Evolutionary conservation across 2,888 invertebrate species (phyloP), one percentile per base, ranked within the genome.

Genomic region (Zhuqinia jingwanae): DNA sequence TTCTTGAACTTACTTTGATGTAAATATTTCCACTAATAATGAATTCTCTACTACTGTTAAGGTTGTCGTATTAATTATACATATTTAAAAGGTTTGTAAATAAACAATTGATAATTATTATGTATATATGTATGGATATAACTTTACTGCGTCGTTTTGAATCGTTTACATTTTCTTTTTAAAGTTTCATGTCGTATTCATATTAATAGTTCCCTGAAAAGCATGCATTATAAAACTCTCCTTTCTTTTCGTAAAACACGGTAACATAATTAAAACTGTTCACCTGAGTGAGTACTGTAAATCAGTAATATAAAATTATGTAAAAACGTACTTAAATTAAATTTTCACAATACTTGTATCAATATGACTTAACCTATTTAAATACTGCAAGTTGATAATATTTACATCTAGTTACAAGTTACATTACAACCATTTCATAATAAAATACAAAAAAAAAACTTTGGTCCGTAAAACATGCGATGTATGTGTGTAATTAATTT

Each of bases 361-460:
- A 58, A 73, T 47, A 73, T 45, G 30, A 78, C 17, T 22, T 68
- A 80, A 20, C 50, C 68, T 80, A 68, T 8, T 63, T 78, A 76
- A 81, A 87, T 81, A 77, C 81, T 87, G 81, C 76, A 58, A 60
- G 45, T 78, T 77, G 17, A 50, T 65, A 85, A 30, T 87, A 87
- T 87, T 22, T 83, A 87, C 87, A 87, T 25, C 82, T 88, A 88
- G 78, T 86, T 87, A 88, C 88, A 88, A 85, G 87, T 87, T 88
- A 88, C 85, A 88, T 88, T 87, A 88, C 88, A 88, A 87, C 75
- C 81, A 81, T 85, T 87, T 86, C 68, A 83, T 60, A 79, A 87
- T 85, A 88, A 88, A 88, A 88, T 87, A 88, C 88, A 88, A 87
- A 56, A 36, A 36, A n/a, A 36, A 70, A 85, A 88, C 88, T 88